phyloP scores from a whole-genome alignment of 2,888 invertebrate genomes.

The Caenorhabditis sp. region DNA sequence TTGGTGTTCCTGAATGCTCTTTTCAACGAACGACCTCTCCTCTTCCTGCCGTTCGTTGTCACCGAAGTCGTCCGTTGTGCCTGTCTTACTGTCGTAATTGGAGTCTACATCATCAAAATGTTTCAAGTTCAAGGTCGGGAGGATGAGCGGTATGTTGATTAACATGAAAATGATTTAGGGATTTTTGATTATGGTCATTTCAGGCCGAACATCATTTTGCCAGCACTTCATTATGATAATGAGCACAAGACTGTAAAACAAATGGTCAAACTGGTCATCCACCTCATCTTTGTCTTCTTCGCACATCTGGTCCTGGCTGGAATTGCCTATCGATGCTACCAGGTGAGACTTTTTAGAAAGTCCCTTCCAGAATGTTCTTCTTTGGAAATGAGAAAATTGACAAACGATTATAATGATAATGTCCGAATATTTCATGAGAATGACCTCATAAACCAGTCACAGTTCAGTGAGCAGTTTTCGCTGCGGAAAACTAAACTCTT shows the following conservation, averaged over 20 bases:
- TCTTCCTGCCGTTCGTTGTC: slow-evolving; percentile 64
- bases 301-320: slow-evolving; percentile 63
- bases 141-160: slow-evolving; percentile 34
- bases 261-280: slow-evolving; percentile 61
- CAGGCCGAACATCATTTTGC: slow-evolving; percentile 63
- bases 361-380: no score
- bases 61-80: slow-evolving; percentile 61
- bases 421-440: background rate
- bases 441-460: slow-evolving; percentile 6
- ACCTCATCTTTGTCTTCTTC: slow-evolving; percentile 65
- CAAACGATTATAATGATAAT: slow-evolving; percentile 6
- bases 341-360: no score
- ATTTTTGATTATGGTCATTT: slow-evolving; percentile 4
- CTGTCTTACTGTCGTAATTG: slow-evolving; percentile 52
- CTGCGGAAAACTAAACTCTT: no score
- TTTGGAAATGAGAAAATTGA: no score
- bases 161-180: no score
- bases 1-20: slow-evolving; percentile 65
- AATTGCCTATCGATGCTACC: slow-evolving; percentile 65
- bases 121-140: slow-evolving; percentile 59
- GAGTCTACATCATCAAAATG: slow-evolving; percentile 64
- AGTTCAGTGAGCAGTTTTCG: background rate
- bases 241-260: slow-evolving; percentile 62
- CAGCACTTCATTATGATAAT: slow-evolving; percentile 66
- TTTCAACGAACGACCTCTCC: slow-evolving; percentile 57